Evolutionary conservation across 1,140 invertebrate genomes (phyloP), one percentile per base, ranked within the genome.

Genomic region (Drosophila serrata): DNA sequence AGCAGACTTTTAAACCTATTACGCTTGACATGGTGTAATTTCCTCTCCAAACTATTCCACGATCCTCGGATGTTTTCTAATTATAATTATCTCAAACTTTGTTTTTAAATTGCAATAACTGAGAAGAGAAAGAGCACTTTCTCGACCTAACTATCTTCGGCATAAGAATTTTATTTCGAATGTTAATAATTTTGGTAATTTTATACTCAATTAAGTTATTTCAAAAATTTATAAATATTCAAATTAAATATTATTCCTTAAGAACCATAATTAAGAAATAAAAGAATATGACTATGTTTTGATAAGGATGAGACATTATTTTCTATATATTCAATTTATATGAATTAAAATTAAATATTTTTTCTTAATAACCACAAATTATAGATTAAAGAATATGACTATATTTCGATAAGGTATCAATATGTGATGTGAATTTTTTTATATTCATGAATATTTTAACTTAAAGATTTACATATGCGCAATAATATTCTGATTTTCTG

Each of bases 1-100:
- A 53, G 8, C 6, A 6, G 11, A 13, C 22, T 35, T 15, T 22
- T 9, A 53, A 22, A 15, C 11, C 12, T 19, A 15, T 22, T 51
- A 51, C 17, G 17, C 12, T 55, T 55, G 51, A 55, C 13, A 55
- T 6, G 4, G 1, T 15, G 33, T 55, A 55, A 55, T 55, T 55
- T 55, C 27, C 46, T 31, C 46, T 17, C 1, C 2, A 3, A 29
- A 48, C 27, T 6, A 15, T 45, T 12, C 15, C 45, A 17, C 24
- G 1, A 7, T 3, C 8, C 8, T 27, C 3, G 15, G 27, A 17
- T 3, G 3, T 7, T 31, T 17, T 17, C 17, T 17, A 49, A 31
- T 31, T 51, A 6, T 19, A 6, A 24, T 29, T 6, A 7, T 27
- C 5, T 13, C 2, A 4, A 40, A 40, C n/a, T 40, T 17, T 17